Evolutionary conservation across 2,797 vertebrate species (phyloP), one percentile per base, ranked within the genome.

Genomic region (Pteropus rufus): DNA sequence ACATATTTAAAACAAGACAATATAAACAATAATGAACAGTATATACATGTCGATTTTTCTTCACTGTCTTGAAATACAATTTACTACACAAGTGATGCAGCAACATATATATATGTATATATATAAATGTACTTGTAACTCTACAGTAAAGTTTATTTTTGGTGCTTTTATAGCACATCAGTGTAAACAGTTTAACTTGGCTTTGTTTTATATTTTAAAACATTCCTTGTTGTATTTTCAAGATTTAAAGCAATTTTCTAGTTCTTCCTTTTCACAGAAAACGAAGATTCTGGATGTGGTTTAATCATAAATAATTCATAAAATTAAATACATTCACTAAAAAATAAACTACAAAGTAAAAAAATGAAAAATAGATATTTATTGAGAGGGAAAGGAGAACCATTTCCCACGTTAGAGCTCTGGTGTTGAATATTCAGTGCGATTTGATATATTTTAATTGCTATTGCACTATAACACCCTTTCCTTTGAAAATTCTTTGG

Each of bases 211-310:
- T 99, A 99, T 99, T 99, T 99, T 99, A 99, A 99, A 99, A 99
- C 99, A 99, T 99, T 99, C 99, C 99, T 99, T 98, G 98, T 98
- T 98, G 98, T 99, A 99, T 98, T 99, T 99, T 99, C 99, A 99
- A 99, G 99, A 99, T 99, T 99, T 99, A 99, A 99, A 99, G 99
- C 99, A 99, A 99, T 99, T 99, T 99, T 99, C 99, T 99, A 99
- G 99, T 99, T 99, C 99, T 99, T 99, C 99, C 99, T 99, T 99
- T 99, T 99, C 99, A 99, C 99, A 99, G 99, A 99, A 99, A 99
- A 99, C 99, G 99, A 99, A 99, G 98, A 99, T 99, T 99, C 99
- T 99, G 99, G 99, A 99, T 99, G 98, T 98, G 98, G 98, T 99
- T 99, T 99, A 99, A 99, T 99, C 98, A 99, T 99, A 99, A 99